These are phyloP conservation scores for Nineta flava DNA, from an alignment of 2,888 invertebrate genomes.

Conservation along the genomic window DNA sequence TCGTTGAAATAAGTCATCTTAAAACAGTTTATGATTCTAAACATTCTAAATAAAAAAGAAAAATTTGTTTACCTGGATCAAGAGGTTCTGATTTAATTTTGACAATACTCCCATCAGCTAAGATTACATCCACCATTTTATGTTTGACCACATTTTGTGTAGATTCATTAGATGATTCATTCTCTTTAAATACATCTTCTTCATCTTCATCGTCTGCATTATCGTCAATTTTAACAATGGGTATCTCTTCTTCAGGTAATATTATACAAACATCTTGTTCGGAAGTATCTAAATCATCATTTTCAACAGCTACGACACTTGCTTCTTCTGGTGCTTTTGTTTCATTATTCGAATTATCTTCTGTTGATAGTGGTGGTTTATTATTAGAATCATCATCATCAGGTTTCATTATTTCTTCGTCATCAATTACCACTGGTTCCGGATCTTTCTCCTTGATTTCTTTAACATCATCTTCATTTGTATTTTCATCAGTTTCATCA, in stretches of 20 bases:
- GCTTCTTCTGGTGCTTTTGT: slow-evolving; percentile 11
- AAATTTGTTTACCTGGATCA: slow-evolving; percentile 16
- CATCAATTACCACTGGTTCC: slow-evolving; percentile 10
- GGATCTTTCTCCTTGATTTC: slow-evolving; percentile 22
- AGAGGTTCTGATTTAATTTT: slow-evolving; percentile 40
- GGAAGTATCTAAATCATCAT: slow-evolving; percentile 9
- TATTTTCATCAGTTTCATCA: slow-evolving; percentile 17
- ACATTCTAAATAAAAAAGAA: no score
- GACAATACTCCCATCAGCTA: slow-evolving; percentile 14
- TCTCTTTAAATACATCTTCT: slow-evolving; percentile 49
- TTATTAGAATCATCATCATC: not conserved
- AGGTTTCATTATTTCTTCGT: not conserved
- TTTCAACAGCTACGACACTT: slow-evolving; percentile 11
- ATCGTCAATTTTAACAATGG: slow-evolving; percentile 1
- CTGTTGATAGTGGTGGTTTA: no score
- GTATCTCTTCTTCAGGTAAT: slow-evolving; percentile 15
- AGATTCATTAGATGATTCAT: slow-evolving; percentile 15
- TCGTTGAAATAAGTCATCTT: no score
- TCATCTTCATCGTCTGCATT: slow-evolving; percentile 34
- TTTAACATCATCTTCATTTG: slow-evolving; percentile 19
- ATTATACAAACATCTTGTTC: slow-evolving; percentile 8
- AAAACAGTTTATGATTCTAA: no score
- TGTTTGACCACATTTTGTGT: not conserved
- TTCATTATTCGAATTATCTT: slow-evolving; percentile 4
- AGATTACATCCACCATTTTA: slow-evolving; percentile 16